Evolutionary conservation across 2,888 invertebrate genomes (phyloP).

Genomic region (Eretmocerus hayati): DNA sequence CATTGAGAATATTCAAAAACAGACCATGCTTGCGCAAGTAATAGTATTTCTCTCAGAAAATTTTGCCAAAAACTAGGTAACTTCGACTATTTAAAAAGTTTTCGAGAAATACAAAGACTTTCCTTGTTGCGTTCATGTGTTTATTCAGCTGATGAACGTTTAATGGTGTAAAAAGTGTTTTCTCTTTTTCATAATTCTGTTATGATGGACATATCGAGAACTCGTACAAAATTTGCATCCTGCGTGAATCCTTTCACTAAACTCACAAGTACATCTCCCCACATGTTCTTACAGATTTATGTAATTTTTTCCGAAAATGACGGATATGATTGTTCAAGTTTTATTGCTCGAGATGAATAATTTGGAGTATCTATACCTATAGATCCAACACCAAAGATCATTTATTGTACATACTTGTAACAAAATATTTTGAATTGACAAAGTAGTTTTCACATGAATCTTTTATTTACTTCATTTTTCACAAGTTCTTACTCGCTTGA

Average conservation of each 20-base stretch:
- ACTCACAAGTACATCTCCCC: slow-evolving; percentile 15
- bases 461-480: not conserved
- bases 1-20: too few relatives aligned
- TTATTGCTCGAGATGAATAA: slow-evolving; percentile 11
- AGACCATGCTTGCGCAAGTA: too few relatives aligned
- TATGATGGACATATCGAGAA: slow-evolving; percentile 16
- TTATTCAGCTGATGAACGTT: not conserved
- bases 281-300: slow-evolving; percentile 18
- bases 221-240: slow-evolving; percentile 17
- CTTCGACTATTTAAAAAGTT: too few relatives aligned
- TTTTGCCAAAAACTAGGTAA: too few relatives aligned
- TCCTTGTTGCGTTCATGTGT: not conserved
- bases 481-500: slow-evolving; percentile 3
- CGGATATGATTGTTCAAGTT: slow-evolving; percentile 2
- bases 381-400: slow-evolving; percentile 17
- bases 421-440: slow-evolving; percentile 18
- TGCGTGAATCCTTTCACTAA: slow-evolving; percentile 11
- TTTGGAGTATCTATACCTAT: slow-evolving; percentile 11
- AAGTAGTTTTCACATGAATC: not conserved
- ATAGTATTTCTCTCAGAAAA: too few relatives aligned
- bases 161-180: too few relatives aligned
- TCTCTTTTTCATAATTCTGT: too few relatives aligned
- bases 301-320: slow-evolving; percentile 9
- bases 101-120: too few relatives aligned
- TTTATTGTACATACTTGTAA: slow-evolving; percentile 21